Conservation (phyloP, 2,888 invertebrate species). For the Chymomyza procnemis region DNA sequence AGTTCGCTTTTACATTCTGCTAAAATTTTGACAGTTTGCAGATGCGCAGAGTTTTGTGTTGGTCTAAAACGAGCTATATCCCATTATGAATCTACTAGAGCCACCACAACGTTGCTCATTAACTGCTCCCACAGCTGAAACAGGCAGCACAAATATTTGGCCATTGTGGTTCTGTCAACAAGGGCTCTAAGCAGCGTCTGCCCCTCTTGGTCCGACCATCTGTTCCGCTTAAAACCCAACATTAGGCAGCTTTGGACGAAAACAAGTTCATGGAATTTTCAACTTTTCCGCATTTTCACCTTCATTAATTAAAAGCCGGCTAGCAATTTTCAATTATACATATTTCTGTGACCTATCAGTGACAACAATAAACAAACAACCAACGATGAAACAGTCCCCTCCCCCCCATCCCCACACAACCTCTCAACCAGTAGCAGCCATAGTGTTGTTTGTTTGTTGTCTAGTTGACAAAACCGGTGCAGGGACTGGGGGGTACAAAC, state of each 20-base stretch:
- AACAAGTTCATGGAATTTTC: neutral
- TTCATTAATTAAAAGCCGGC: slow-evolving; percentile 54
- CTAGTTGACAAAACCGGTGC: neutral
- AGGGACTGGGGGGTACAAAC: neutral
- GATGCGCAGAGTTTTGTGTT: neutral
- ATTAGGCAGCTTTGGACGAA: neutral
- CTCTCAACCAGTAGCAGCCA: slow-evolving; percentile 4
- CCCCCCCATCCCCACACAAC: neutral
- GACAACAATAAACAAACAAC: slow-evolving; percentile 55
- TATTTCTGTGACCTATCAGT: slow-evolving; percentile 60
- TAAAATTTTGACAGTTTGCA: neutral
- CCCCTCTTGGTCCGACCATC: neutral
- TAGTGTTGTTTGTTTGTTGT: neutral
- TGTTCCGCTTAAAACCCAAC: neutral
- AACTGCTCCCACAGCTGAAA: neutral
- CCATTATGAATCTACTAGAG: neutral
- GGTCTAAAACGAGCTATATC: neutral
- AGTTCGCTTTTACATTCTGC: neutral
- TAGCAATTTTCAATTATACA: slow-evolving; percentile 56
- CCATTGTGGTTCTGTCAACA: neutral
- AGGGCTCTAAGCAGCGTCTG: neutral
- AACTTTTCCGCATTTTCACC: neutral
- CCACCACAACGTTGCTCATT: too few relatives aligned
- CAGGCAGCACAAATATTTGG: neutral
- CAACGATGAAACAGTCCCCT: neutral